Conservation (phyloP, 2,113 vertebrate genomes). For the Beaufortia kweichowensis region DNA sequence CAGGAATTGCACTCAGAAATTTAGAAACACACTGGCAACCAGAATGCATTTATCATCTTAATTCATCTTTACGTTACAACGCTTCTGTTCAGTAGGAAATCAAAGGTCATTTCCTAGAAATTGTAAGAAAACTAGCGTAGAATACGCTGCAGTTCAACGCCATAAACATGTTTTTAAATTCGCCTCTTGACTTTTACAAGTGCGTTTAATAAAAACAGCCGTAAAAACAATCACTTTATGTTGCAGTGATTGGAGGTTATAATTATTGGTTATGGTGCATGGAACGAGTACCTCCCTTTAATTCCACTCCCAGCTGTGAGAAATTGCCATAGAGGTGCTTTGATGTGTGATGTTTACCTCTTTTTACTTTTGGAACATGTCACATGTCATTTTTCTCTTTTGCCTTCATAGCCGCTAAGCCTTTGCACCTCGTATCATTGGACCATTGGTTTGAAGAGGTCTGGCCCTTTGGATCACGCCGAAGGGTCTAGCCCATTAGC, state of each 20-base stretch:
- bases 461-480: conserved; percentile 48
- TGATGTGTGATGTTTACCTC: conserved; percentile 57
- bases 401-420: conserved; percentile 61
- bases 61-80: too few species aligned
- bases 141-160: neutral
- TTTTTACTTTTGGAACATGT: conserved; percentile 60
- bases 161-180: neutral
- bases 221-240: neutral
- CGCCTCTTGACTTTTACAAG: neutral
- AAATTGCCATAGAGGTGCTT: conserved; percentile 52
- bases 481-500: conserved; percentile 58
- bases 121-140: neutral
- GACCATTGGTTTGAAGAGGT: conserved; percentile 49
- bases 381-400: conserved; percentile 59
- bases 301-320: conserved; percentile 47
- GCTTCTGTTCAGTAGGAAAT: too few species aligned
- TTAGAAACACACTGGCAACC: too few species aligned
- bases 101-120: neutral
- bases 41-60: too few species aligned
- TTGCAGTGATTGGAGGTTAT: conserved; percentile 18
- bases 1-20: too few species aligned
- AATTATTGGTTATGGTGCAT: conserved; percentile 33
- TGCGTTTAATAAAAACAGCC: neutral
- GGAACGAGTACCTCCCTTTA: conserved; percentile 34
- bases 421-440: conserved; percentile 52